Evolutionary conservation across 37 sponge, comb jelly and placozoan species (phyloP), one percentile per base, ranked within the genome.

Genomic region (Ianthella basta): DNA sequence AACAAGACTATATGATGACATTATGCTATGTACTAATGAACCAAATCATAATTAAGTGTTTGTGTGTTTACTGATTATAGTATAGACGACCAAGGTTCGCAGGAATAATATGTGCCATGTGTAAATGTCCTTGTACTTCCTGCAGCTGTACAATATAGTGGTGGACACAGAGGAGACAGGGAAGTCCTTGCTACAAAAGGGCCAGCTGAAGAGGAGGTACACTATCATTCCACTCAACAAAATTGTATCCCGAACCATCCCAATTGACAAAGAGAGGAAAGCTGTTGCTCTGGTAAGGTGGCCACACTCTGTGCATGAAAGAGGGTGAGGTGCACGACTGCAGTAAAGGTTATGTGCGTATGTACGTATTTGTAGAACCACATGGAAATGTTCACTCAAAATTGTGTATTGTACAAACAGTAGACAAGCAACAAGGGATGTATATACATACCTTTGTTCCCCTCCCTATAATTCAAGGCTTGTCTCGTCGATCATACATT

Each of bases 181-280:
- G 8, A 94, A 97, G 81, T 85, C 90, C 55, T 83, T 98, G 86
- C 69, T 98, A 0, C 83, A 97, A 80, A 88, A 89, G 25, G 97
- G 99, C 34, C 81, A 87, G 57, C 93, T 98, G 16, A 86, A 92
- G 70, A 39, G 89, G 16, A 69, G 97, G 36, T 92, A 86, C 66
- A 96, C 97, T 37, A 90, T 98, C 84, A 92, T 98, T 37, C 99
- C 99, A 12, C 93, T 98, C 37, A 98, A 98, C 88, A 96, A 98
- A 80, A 98, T 98, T 34, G 66, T 80, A 5, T 72, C 91, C 25
- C 59, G 74, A 38, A 72, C 82, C 29, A 91, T 98, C 83, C 83
- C 80, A 16, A 24, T 55, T 55, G 88, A 89, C 29, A 81, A 68
- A 19, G 86, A 91, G 57, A 90, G 65, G 82, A 84, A 82, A 40